Conservation (phyloP, 2,888 invertebrate genomes). For the Rhingia rostrata region DNA sequence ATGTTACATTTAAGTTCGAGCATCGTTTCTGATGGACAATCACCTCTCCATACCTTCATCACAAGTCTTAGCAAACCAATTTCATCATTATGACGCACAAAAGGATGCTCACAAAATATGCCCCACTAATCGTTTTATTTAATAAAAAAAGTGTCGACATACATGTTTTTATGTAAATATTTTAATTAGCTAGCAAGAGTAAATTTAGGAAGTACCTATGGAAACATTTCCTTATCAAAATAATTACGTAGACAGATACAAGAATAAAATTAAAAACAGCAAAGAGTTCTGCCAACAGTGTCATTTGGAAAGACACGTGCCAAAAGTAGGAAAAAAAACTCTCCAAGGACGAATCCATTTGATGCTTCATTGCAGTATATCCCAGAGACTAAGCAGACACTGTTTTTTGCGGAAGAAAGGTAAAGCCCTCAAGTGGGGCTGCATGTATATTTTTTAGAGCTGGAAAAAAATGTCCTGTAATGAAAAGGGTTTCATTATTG, state of each 20-base stretch:
- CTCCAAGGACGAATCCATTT: slow-evolving; percentile 72
- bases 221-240: slow-evolving; percentile 3
- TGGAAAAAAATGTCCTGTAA: slow-evolving; percentile 59
- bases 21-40: too few relatives aligned
- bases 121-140: too few relatives aligned
- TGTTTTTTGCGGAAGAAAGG: slow-evolving; percentile 49
- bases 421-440: slow-evolving; percentile 48
- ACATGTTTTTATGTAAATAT: too few relatives aligned
- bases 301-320: slow-evolving; percentile 27
- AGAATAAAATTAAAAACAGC: background rate
- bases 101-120: too few relatives aligned
- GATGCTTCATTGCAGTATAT: slow-evolving; percentile 56
- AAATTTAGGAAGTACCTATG: background rate
- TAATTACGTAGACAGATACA: background rate
- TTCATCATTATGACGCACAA: too few relatives aligned
- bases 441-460: slow-evolving; percentile 6
- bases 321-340: slow-evolving; percentile 37
- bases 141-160: too few relatives aligned
- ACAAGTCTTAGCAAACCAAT: too few relatives aligned
- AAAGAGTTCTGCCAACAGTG: background rate
- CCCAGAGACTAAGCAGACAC: slow-evolving; percentile 33
- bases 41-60: too few relatives aligned
- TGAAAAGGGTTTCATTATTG: slow-evolving; percentile 70
- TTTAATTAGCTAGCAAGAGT: too few relatives aligned
- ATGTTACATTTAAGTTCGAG: too few relatives aligned